phyloP scores from a whole-genome alignment of 2,113 vertebrate species.

The Lonchura striata region DNA sequence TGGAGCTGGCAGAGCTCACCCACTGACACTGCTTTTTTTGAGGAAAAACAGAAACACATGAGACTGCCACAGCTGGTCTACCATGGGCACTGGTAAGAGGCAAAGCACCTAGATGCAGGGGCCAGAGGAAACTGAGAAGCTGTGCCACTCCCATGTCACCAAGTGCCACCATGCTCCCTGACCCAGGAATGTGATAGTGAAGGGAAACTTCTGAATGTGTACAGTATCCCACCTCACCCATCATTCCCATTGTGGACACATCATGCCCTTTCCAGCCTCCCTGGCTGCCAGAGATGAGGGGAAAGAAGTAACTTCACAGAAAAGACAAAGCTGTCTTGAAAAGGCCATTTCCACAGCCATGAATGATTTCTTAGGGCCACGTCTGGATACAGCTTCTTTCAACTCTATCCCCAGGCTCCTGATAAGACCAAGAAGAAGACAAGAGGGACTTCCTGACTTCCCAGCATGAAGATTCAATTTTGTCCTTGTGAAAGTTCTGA shows the following conservation, averaged over 20 bases:
- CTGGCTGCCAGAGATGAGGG: background rate
- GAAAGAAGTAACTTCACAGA: background rate
- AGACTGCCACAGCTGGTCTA: background rate
- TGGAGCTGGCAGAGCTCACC: background rate
- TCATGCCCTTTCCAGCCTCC: background rate
- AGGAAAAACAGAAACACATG: background rate
- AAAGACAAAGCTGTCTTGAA: background rate
- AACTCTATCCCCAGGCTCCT: background rate
- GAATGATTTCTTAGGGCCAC: background rate
- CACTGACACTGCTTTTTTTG: background rate
- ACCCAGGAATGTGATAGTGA: background rate
- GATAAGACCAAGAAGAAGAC: background rate
- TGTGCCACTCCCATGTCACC: background rate
- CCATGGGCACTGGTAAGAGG: background rate
- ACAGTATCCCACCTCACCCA: accelerated
- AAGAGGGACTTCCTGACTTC: background rate
- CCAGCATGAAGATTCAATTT: background rate
- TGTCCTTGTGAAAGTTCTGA: background rate
- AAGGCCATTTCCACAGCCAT: background rate
- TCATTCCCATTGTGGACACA: background rate
- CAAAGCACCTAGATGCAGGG: background rate
- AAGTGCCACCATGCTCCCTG: background rate
- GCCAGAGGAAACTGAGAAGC: background rate
- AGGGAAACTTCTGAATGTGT: background rate
- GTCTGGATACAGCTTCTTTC: background rate